Evolutionary conservation across 1,140 invertebrate genomes (phyloP).

Genomic region (Nephotettix cincticeps): DNA sequence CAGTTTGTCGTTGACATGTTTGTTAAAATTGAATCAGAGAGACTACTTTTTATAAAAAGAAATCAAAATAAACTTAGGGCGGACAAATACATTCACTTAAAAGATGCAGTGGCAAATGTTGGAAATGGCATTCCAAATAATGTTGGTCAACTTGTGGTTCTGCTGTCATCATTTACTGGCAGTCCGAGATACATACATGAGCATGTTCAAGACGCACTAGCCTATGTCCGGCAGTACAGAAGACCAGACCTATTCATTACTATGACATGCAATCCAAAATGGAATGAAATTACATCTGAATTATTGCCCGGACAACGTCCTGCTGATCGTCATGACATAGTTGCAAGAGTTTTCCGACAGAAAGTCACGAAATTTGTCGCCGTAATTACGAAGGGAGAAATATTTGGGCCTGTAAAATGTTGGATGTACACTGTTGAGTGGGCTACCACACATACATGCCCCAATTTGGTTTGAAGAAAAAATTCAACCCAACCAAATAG

Average conservation of each 20-base stretch:
- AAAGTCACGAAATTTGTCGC: conserved; percentile 30
- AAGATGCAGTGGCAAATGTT: background rate
- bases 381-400: conserved; percentile 36
- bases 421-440: conserved; percentile 54
- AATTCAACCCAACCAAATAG: conserved; percentile 54
- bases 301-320: conserved; percentile 40
- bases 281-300: conserved; percentile 46
- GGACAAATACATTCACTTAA: conserved; percentile 47
- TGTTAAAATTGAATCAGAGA: conserved; percentile 51
- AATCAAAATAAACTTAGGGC: conserved; percentile 52
- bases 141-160: conserved; percentile 32
- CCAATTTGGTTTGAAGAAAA: conserved; percentile 50
- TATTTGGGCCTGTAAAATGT: conserved; percentile 45
- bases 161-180: conserved; percentile 48
- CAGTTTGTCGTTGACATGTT: conserved; percentile 52
- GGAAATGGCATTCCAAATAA: conserved; percentile 14
- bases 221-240: conserved; percentile 51
- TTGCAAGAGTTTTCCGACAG: conserved; percentile 31
- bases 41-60: conserved; percentile 45
- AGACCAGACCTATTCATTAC: conserved; percentile 50
- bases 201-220: conserved; percentile 52
- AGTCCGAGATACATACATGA: conserved; percentile 52
- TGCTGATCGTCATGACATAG: conserved; percentile 33
- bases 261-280: conserved; percentile 52
- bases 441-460: conserved; percentile 48